These are phyloP conservation scores for Nannoperca obscura DNA, from an alignment of 2,797 vertebrate species.

Conservation along the genomic window DNA sequence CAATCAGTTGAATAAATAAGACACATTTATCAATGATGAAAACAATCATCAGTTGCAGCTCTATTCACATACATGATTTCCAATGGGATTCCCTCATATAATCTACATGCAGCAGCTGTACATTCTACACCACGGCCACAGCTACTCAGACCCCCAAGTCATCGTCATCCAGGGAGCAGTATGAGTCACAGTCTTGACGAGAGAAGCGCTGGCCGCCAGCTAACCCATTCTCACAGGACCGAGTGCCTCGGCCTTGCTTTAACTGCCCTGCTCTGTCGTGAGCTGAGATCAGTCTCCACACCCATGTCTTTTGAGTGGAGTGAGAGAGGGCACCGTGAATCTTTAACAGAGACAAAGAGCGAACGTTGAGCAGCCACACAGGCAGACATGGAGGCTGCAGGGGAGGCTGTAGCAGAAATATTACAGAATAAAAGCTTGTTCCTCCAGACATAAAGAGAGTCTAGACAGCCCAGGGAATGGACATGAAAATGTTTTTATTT, in stretches of 20 bases:
- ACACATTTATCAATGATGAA: background rate
- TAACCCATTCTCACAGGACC: conserved; percentile 45
- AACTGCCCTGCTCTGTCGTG: conserved; percentile 41
- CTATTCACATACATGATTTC: background rate
- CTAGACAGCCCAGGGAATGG: conserved; percentile 10
- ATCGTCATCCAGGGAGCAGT: conserved; percentile 27
- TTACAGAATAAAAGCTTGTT: conserved; percentile 25
- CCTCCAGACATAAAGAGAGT: conserved; percentile 25
- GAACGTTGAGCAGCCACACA: conserved; percentile 28
- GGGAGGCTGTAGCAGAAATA: conserved; percentile 24
- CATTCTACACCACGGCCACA: background rate
- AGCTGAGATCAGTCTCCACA: conserved; percentile 38
- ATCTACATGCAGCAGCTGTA: background rate
- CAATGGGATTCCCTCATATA: background rate
- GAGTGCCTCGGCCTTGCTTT: conserved; percentile 47
- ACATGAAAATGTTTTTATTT: conserved; percentile 10
- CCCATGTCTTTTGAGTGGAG: conserved; percentile 21
- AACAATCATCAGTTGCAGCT: background rate
- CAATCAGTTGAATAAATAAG: background rate
- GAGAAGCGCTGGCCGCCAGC: conserved; percentile 35
- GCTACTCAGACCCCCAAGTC: background rate
- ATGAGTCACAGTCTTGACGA: conserved; percentile 68
- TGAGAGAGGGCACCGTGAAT: conserved; percentile 56
- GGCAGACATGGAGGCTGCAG: background rate
- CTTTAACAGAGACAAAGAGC: conserved; percentile 54